Percentiles rank a stretch among this genome's conserved stretches.
These are phyloP conservation scores for Aspidapion aeneum DNA, from an alignment of 2,888 invertebrate genomes.

Conservation along the genomic window DNA sequence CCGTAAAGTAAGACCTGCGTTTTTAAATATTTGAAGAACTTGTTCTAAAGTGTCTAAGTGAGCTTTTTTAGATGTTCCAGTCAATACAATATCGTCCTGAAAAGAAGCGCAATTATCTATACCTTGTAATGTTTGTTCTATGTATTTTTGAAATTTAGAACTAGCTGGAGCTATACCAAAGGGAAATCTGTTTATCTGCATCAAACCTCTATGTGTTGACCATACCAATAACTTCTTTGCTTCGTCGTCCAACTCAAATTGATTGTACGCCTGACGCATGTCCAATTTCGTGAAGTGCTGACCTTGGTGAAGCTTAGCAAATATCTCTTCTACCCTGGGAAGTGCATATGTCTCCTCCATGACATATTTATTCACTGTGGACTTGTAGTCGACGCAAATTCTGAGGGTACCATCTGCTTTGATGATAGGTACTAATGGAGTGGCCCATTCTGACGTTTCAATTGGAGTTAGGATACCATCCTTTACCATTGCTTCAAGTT, in stretches of 20 bases:
- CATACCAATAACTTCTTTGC: slow-evolving; percentile 33
- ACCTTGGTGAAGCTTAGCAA: slow-evolving; percentile 22
- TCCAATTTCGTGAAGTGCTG: slow-evolving; percentile 23
- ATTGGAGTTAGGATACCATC: too few relatives aligned
- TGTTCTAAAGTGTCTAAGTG: slow-evolving; percentile 26
- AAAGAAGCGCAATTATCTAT: slow-evolving; percentile 31
- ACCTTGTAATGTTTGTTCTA: slow-evolving; percentile 37
- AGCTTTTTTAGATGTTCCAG: slow-evolving; percentile 26
- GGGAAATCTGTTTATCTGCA: slow-evolving; percentile 35
- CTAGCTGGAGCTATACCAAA: slow-evolving; percentile 37
- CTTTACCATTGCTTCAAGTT: too few relatives aligned
- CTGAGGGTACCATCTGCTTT: slow-evolving; percentile 24
- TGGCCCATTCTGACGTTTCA: too few relatives aligned
- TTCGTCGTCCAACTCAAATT: slow-evolving; percentile 33
- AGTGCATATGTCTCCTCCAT: slow-evolving; percentile 20
- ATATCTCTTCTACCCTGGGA: slow-evolving; percentile 21
- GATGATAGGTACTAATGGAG: slow-evolving; percentile 26
- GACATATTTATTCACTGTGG: slow-evolving; percentile 26
- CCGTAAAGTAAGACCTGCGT: too few relatives aligned
- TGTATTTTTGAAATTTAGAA: slow-evolving; percentile 36
- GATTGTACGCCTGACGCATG: slow-evolving; percentile 34
- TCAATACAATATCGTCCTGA: slow-evolving; percentile 36
- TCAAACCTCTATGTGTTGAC: slow-evolving; percentile 39
- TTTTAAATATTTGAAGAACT: too few relatives aligned
- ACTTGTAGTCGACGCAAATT: too few relatives aligned